Evolutionary conservation across 2,888 invertebrate species (phyloP), one percentile per base, ranked within the genome.

Genomic region (Spisula solida): DNA sequence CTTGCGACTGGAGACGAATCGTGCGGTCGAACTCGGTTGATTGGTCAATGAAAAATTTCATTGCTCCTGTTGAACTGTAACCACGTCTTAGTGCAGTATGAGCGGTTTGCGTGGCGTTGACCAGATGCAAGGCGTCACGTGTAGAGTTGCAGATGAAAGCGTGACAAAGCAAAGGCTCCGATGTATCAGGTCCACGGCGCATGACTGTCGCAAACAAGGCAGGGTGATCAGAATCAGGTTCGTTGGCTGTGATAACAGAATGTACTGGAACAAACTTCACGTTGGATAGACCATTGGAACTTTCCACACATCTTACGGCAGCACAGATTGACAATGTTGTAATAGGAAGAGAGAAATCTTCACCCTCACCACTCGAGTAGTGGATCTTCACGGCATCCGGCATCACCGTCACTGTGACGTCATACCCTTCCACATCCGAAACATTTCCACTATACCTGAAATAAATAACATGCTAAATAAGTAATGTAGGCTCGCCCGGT

Each of bases 71-170:
- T 20, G 88, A 56, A n/a, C 83, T 87, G 84, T 82, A 90, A 12
- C 92, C 90, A 56, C 80, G 66, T 20, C 87, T 66, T 16, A 87
- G 82, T 0, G 92, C 89, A 14, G 88, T 82, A 56, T 92, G 92
- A 14, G 92, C 90, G 41, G 90, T 90, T 47, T 92, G 92, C 12
- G 92, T 92, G n/a, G 92, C 89, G 80, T 92, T 92, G 0, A 92
- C 92, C 1, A 92, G 85, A 78, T 92, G 92, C 12, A 92, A 87
- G 4, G 92, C 92, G 66, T 92, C 92, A 29, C 92, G 81, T 4
- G 92, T 92, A 8, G 83, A 81, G 55, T 86, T 86, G 56, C 90
- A 90, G 29, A 89, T 92, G 78, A 92, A 92, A 16, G 86, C 60
- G 25, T 90, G 81, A 34, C 92, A 92, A 25, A 81, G 48, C 12